Conservation (phyloP, 2,797 vertebrate genomes). For the Hybognathus amarus region DNA sequence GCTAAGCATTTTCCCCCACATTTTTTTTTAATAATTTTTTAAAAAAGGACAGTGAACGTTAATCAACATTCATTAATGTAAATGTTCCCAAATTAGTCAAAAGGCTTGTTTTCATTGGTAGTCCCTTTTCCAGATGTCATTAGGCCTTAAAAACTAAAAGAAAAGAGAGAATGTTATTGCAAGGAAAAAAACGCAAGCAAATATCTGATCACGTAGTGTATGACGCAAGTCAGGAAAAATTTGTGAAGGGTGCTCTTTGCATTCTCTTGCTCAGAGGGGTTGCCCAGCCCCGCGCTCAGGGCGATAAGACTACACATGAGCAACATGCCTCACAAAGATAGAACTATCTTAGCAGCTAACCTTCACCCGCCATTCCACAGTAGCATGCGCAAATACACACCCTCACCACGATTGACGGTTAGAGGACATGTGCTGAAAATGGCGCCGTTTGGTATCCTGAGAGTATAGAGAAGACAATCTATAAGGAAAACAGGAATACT, state of each 20-base stretch:
- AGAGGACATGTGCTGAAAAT: slow-evolving; percentile 65
- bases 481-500: not conserved
- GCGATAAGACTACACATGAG: slow-evolving; percentile 72
- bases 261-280: slow-evolving; percentile 60
- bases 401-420: slow-evolving; percentile 53
- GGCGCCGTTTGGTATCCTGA: slow-evolving; percentile 36
- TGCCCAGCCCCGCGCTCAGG: slow-evolving; percentile 61
- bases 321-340: slow-evolving; percentile 77
- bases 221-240: slow-evolving; percentile 59
- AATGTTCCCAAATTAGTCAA: no score
- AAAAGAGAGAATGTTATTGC: not conserved
- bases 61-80: no score
- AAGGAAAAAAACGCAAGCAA: slow-evolving; percentile 15
- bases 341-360: slow-evolving; percentile 77
- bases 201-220: slow-evolving; percentile 48
- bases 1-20: not conserved
- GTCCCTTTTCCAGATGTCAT: no score
- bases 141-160: no score
- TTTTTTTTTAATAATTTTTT: no score
- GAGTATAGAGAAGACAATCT: not conserved
- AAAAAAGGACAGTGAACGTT: no score
- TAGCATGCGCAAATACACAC: slow-evolving; percentile 61
- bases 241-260: slow-evolving; percentile 53
- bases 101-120: no score
- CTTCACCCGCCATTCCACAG: slow-evolving; percentile 73